Percentiles rank a stretch among this genome's conserved stretches.
These are phyloP conservation scores for Symphodus melops DNA, from an alignment of 2,113 vertebrate genomes.

Conservation along the genomic window DNA sequence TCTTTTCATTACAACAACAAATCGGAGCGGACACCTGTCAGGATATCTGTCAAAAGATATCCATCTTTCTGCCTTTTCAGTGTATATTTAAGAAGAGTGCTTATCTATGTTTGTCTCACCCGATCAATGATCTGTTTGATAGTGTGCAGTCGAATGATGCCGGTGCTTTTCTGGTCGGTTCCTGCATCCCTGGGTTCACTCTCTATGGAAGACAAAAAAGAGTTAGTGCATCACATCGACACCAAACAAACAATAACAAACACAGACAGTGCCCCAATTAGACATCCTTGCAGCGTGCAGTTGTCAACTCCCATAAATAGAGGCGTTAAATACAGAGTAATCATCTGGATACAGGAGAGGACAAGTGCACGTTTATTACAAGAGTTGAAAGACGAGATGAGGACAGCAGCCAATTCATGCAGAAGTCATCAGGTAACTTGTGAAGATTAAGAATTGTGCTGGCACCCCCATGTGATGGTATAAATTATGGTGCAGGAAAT, in stretches of 20 bases:
- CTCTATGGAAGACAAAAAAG: slow-evolving; percentile 80
- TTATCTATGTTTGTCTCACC: slow-evolving; percentile 81
- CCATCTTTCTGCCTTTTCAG: background rate
- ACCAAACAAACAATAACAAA: slow-evolving; percentile 54
- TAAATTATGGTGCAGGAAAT: slow-evolving; percentile 52
- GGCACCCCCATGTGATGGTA: slow-evolving; percentile 54
- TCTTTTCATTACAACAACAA: slow-evolving; percentile 34
- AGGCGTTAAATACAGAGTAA: slow-evolving; percentile 47
- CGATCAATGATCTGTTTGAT: slow-evolving; percentile 99
- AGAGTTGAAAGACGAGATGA: slow-evolving; percentile 53
- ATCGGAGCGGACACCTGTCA: background rate
- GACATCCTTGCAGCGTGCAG: slow-evolving; percentile 65
- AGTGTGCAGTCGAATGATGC: slow-evolving; percentile 98
- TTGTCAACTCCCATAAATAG: slow-evolving; percentile 77
- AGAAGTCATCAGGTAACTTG: slow-evolving; percentile 52
- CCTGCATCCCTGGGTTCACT: slow-evolving; percentile 98
- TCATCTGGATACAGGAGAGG: slow-evolving; percentile 62
- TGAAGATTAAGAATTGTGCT: slow-evolving; percentile 52
- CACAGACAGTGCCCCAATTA: slow-evolving; percentile 67
- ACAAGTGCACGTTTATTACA: slow-evolving; percentile 65
- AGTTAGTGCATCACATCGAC: slow-evolving; percentile 48
- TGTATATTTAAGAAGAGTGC: background rate
- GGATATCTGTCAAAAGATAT: background rate
- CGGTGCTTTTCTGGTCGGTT: slow-evolving; percentile 94
- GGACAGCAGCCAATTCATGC: slow-evolving; percentile 73